Evolutionary conservation across 2,113 vertebrate genomes (phyloP).

Genomic region (Hydrochoerus hydrochaeris): DNA sequence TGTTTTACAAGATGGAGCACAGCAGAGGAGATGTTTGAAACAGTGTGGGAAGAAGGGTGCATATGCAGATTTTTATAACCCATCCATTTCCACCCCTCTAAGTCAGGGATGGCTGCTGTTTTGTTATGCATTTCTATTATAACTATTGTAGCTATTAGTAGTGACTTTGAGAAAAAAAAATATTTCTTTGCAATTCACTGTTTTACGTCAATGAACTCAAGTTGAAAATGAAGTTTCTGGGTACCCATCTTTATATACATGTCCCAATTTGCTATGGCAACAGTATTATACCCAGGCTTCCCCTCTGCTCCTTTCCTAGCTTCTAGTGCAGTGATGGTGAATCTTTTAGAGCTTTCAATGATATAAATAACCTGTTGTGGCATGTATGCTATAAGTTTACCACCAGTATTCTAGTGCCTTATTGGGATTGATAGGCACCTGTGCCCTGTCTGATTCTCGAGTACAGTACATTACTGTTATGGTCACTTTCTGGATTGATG

Average conservation of each 20-base stretch:
- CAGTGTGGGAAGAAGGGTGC: background rate
- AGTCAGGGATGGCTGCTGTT: background rate
- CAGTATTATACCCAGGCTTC: background rate
- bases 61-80: background rate
- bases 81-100: no score
- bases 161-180: background rate
- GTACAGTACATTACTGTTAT: background rate
- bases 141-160: background rate
- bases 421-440: background rate
- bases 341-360: background rate
- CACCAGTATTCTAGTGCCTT: background rate
- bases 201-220: constrained; percentile 5
- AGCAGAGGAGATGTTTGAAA: background rate
- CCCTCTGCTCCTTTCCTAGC: background rate
- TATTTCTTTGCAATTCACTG: background rate
- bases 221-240: background rate
- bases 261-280: background rate
- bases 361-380: no score
- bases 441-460: background rate
- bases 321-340: background rate
- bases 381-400: no score
- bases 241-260: background rate
- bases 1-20: background rate
- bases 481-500: background rate
- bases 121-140: background rate